Conservation (phyloP, 2,113 vertebrate species). For the Xiphias gladius region DNA sequence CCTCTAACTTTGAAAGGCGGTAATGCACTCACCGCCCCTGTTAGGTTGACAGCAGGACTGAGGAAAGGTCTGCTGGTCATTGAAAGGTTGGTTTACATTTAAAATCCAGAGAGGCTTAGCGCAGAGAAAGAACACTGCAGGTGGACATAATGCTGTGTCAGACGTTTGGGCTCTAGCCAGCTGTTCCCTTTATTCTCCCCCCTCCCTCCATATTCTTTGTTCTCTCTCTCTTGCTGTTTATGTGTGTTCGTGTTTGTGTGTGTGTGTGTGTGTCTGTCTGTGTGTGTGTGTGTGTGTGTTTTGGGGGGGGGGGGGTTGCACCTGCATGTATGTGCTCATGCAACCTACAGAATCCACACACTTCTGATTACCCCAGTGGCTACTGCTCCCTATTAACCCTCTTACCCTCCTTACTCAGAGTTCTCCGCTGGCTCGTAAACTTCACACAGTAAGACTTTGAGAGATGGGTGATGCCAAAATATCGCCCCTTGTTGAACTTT, state of each 20-base stretch:
- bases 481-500: conserved; percentile 61
- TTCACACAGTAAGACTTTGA: conserved; percentile 56
- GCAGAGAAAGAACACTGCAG: conserved; percentile 67
- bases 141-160: conserved; percentile 76
- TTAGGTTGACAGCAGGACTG: conserved; percentile 37
- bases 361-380: conserved; percentile 68
- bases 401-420: conserved; percentile 58
- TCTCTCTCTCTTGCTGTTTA: neutral
- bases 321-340: conserved; percentile 44
- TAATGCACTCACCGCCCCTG: conserved; percentile 14
- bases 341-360: conserved; percentile 59
- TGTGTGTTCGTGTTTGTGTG: neutral
- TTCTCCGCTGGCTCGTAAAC: conserved; percentile 67
- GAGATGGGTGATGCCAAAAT: conserved; percentile 59
- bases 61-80: conserved; percentile 56
- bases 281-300: too few relatives aligned
- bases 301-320: too few relatives aligned
- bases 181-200: conserved; percentile 46
- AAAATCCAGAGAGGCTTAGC: conserved; percentile 56
- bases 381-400: conserved; percentile 77
- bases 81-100: conserved; percentile 70
- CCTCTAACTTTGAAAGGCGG: conserved; percentile 15
- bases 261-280: conserved; percentile 28
- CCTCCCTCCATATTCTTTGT: conserved; percentile 1
- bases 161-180: conserved; percentile 67